Conservation (phyloP, 2,888 invertebrate species). For the Tachina grossa region DNA sequence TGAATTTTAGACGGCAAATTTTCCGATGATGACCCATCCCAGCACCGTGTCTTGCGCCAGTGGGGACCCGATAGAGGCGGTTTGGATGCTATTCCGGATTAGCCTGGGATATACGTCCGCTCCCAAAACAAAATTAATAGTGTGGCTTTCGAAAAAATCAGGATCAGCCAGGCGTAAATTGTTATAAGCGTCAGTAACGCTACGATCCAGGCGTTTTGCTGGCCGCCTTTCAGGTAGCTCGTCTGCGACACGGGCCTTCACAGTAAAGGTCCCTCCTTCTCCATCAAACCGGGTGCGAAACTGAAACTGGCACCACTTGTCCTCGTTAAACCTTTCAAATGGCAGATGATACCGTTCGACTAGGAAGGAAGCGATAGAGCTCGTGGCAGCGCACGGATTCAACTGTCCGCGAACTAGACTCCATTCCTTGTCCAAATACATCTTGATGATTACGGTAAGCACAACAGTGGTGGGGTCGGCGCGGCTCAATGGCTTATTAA, state of each 20-base stretch:
- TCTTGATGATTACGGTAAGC: neutral
- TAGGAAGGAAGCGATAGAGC: neutral
- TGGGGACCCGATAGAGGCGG: neutral
- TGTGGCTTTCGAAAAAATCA: neutral
- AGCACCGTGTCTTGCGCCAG: neutral
- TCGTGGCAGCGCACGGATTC: neutral
- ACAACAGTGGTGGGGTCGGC: neutral
- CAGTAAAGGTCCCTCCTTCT: neutral
- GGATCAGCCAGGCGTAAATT: neutral
- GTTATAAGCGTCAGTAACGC: neutral
- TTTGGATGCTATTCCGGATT: neutral
- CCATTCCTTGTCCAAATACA: neutral
- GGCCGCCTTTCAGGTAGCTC: neutral
- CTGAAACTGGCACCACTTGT: neutral
- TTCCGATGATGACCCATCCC: neutral
- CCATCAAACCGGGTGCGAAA: neutral
- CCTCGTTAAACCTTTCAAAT: neutral
- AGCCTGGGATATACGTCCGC: neutral
- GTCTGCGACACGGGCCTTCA: neutral
- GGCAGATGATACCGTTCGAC: neutral
- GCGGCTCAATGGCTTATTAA: neutral
- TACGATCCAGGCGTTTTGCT: neutral
- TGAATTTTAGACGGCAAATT: neutral
- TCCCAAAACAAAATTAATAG: neutral
- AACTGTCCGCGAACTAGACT: neutral